Evolutionary conservation across 2,113 vertebrate genomes (phyloP).

Genomic region (Clinocottus analis): DNA sequence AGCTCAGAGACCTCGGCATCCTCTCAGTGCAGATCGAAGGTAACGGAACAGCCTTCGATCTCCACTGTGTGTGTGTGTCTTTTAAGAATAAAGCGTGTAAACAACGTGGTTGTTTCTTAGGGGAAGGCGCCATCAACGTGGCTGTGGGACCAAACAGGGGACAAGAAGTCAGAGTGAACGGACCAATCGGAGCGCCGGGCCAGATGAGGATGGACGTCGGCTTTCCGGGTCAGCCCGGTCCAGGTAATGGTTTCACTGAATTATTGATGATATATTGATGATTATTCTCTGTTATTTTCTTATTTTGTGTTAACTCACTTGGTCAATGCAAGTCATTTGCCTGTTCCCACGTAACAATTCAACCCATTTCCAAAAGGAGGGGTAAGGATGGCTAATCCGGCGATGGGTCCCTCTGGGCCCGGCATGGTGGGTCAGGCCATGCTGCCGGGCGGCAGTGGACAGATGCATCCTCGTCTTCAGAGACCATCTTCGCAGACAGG

Average conservation of each 20-base stretch:
- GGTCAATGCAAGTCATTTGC: neutral
- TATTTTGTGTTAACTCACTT: neutral
- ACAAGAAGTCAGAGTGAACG: conserved; percentile 95
- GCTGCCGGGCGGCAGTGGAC: conserved; percentile 86
- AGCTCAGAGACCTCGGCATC: conserved; percentile 97
- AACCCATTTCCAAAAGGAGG: conserved; percentile 63
- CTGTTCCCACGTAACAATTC: neutral
- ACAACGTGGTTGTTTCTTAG: conserved; percentile 74
- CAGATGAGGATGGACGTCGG: conserved; percentile 90
- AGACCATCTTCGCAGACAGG: conserved; percentile 93
- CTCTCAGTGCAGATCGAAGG: conserved; percentile 99
- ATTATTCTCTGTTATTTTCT: neutral
- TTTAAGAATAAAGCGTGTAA: neutral
- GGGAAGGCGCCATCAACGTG: conserved; percentile 97
- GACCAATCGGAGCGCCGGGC: conserved; percentile 88
- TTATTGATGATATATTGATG: too few relatives aligned
- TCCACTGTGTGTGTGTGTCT: neutral
- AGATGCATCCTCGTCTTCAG: conserved; percentile 90
- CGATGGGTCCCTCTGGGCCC: conserved; percentile 91
- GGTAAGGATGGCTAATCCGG: conserved; percentile 89
- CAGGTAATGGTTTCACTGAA: conserved; percentile 81
- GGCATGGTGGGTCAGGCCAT: conserved; percentile 88
- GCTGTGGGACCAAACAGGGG: conserved; percentile 90
- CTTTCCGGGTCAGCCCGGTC: conserved; percentile 89
- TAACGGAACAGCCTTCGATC: conserved; percentile 56